A percentile compares a stretch with the other conserved stretches of the same genome.
Conservation (phyloP, 2,113 vertebrate genomes). For the Dipodomys merriami region DNA sequence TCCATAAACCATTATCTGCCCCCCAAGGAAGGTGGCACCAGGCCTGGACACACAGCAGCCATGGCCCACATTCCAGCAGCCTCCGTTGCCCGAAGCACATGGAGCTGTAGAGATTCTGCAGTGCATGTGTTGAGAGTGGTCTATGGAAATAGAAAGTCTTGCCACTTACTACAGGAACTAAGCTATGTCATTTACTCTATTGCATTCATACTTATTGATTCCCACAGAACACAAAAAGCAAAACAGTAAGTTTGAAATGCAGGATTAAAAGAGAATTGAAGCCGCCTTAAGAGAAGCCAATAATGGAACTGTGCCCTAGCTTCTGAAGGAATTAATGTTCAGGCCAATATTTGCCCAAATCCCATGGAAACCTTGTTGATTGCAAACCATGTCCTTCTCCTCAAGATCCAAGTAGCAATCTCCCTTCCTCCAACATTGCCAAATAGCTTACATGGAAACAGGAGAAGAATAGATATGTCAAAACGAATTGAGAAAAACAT, state of each 20-base stretch:
- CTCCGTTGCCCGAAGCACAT: neutral
- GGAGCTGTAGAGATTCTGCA: conserved; percentile 14
- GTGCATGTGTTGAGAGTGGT: neutral
- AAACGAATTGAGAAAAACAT: neutral
- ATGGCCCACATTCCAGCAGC: neutral
- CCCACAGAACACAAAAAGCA: neutral
- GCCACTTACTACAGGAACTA: neutral
- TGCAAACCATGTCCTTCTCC: conserved; percentile 24
- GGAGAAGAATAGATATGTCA: neutral
- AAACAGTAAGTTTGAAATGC: conserved; percentile 39
- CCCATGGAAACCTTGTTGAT: conserved; percentile 22
- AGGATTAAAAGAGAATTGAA: conserved; percentile 35
- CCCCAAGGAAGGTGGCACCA: neutral
- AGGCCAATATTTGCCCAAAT: conserved; percentile 13
- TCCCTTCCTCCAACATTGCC: conserved; percentile 16
- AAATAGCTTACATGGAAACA: conserved; percentile 27
- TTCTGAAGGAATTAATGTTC: conserved; percentile 52
- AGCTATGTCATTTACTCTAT: conserved; percentile 1
- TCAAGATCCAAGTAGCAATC: neutral
- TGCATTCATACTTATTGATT: neutral
- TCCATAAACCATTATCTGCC: too few species aligned
- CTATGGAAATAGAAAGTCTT: neutral
- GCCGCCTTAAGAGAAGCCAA: neutral
- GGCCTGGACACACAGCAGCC: neutral
- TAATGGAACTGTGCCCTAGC: conserved; percentile 15